Evolutionary conservation across 2,888 invertebrate species (phyloP).

Genomic region (Incurvaria masculella): DNA sequence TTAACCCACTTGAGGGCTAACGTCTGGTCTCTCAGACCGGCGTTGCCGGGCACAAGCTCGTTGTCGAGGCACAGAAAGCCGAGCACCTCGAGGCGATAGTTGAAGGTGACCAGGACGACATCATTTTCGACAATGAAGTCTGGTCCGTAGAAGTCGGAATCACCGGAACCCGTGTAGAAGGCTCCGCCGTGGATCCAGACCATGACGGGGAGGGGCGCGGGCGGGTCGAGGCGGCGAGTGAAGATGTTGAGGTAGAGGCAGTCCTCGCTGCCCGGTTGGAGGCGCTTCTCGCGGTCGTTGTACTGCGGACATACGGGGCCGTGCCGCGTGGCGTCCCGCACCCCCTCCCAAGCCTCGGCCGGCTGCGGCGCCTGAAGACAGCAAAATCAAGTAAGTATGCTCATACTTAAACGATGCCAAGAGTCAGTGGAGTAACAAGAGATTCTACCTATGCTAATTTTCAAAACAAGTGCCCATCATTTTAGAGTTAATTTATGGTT

Average conservation of each 20-base stretch:
- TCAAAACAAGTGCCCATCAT: slow-evolving; percentile 1
- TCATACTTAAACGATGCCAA: not conserved
- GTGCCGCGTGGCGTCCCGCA: slow-evolving; percentile 36
- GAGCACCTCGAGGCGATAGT: slow-evolving; percentile 47
- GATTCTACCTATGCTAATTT: too few relatives aligned
- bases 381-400: not conserved
- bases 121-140: slow-evolving; percentile 45
- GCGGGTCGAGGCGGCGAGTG: slow-evolving; percentile 30
- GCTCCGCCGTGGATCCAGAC: slow-evolving; percentile 52
- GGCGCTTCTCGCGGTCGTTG: slow-evolving; percentile 45
- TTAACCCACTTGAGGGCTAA: slow-evolving; percentile 50
- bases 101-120: slow-evolving; percentile 43
- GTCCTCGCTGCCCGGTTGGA: slow-evolving; percentile 56
- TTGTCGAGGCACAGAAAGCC: slow-evolving; percentile 46
- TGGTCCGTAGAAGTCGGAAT: slow-evolving; percentile 47
- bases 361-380: slow-evolving; percentile 42
- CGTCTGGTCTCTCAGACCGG: slow-evolving; percentile 48
- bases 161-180: slow-evolving; percentile 49
- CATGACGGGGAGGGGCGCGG: slow-evolving; percentile 33
- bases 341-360: slow-evolving; percentile 36
- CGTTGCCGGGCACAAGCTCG: slow-evolving; percentile 47
- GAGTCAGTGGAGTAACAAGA: not conserved
- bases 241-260: slow-evolving; percentile 71
- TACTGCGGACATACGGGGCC: slow-evolving; percentile 46
- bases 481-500: not conserved